Percentiles rank a stretch among this genome's conserved stretches.
Conservation (phyloP, 2,888 invertebrate species). For the Dynastes tityus region DNA sequence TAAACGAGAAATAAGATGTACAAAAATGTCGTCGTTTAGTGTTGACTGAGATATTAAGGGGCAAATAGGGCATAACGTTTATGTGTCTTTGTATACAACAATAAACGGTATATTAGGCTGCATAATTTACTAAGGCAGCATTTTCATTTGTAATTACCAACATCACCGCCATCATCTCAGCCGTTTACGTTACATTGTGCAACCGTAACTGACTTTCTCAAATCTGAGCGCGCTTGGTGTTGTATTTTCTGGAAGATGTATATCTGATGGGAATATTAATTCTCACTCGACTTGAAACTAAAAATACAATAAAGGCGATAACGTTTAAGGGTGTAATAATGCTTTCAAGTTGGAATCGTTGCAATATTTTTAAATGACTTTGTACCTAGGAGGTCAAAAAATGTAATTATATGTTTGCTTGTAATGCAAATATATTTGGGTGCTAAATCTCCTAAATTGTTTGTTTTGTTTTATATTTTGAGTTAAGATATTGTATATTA, state of each 20-base stretch:
- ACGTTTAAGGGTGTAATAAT: too few relatives aligned
- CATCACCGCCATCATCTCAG: background rate
- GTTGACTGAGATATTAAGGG: background rate
- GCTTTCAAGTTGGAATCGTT: too few relatives aligned
- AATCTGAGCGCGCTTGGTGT: background rate
- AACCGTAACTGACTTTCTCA: slow-evolving; percentile 8
- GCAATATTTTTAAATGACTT: too few relatives aligned
- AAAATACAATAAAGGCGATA: too few relatives aligned
- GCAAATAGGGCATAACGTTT: background rate
- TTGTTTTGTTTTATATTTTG: too few relatives aligned
- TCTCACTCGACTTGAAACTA: background rate
- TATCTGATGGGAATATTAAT: slow-evolving; percentile 7
- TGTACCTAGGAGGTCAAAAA: too few relatives aligned
- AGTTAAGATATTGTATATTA: too few relatives aligned
- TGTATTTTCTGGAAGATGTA: slow-evolving; percentile 18
- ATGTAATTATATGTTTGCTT: too few relatives aligned
- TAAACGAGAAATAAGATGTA: background rate
- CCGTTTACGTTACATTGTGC: background rate
- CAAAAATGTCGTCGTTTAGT: background rate
- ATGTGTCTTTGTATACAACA: slow-evolving; percentile 3
- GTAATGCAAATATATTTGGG: too few relatives aligned
- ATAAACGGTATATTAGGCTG: background rate
- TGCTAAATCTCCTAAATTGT: too few relatives aligned
- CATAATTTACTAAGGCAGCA: slow-evolving; percentile 13
- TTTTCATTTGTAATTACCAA: slow-evolving; percentile 16